Evolutionary conservation across 2,888 invertebrate species (phyloP), one percentile per base, ranked within the genome.

Genomic region (Zaprionus obscuricornis): DNA sequence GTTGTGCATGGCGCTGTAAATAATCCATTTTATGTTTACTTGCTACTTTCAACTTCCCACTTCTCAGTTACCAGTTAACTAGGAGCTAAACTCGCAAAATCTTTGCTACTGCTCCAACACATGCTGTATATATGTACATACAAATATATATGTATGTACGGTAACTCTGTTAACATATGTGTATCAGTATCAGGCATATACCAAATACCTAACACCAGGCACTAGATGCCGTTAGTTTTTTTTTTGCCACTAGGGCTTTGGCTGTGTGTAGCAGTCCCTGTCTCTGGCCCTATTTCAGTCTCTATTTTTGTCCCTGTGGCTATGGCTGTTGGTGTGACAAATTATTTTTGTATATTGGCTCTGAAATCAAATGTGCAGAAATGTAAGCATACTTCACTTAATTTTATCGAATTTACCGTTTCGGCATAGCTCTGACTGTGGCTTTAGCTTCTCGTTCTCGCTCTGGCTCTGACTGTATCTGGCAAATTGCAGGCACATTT

Each of bases 1-100:
- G 84, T 45, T 82, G 85, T 69, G 85, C 85, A 85, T 65, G 59
- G 50, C 60, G 62, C 85, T 74, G 79, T 82, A 85, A 82, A 82
- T 81, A 81, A 85, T 81, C 82, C 67, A 69, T 65, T 70, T 70
- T 57, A 74, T 74, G 75, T 81, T 74, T 68, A 49, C 82, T 62
- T 83, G 76, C 64, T 64, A 59, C 59, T 78, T 65, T 57, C 55
- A 55, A 52, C 33, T 45, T 58, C 36, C 36, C 24, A 36, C 40
- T 46, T 27, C 18, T 27, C 42, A 22, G n/a, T n/a, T n/a, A n/a
- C n/a, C n/a, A n/a, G 20, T 42, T 26, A 54, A 34, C 51, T 20
- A 16, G 34, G 16, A 54, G 36, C 22, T 24, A 37, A 26, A 24
- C 16, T 49, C 22, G 13, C 18, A 34, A 54, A 40, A 24, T 31